Conservation (phyloP, 2,888 invertebrate species). For the Aphrophora alni region DNA sequence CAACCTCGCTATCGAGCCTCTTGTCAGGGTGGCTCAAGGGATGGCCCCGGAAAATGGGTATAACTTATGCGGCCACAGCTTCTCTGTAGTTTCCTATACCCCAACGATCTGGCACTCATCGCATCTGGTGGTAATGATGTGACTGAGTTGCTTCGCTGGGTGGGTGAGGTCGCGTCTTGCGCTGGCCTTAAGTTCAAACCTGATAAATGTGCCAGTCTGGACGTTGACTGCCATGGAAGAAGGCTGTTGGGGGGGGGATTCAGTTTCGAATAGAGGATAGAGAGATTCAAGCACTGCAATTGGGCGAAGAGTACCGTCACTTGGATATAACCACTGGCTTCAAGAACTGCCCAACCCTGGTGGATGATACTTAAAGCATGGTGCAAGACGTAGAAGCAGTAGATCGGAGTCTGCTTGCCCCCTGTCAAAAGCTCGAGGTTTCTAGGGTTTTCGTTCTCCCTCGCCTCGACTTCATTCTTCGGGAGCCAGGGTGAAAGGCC, state of each 20-base stretch:
- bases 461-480: slow-evolving; percentile 51
- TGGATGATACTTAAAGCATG: slow-evolving; percentile 18
- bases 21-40: slow-evolving; percentile 39
- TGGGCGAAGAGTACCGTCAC: slow-evolving; percentile 49
- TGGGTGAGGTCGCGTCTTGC: slow-evolving; percentile 28
- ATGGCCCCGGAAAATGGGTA: background rate
- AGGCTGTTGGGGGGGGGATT: background rate
- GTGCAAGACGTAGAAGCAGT: slow-evolving; percentile 32
- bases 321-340: slow-evolving; percentile 54
- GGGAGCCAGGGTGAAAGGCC: slow-evolving; percentile 50
- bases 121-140: background rate
- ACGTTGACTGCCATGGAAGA: slow-evolving; percentile 27
- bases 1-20: slow-evolving; percentile 45
- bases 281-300: slow-evolving; percentile 25
- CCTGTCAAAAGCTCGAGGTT: slow-evolving; percentile 50
- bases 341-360: slow-evolving; percentile 46
- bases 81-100: slow-evolving; percentile 44
- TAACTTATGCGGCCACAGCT: background rate
- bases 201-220: slow-evolving; percentile 51
- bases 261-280: background rate
- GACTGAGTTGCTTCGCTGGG: slow-evolving; percentile 15
- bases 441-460: slow-evolving; percentile 46
- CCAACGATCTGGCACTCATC: slow-evolving; percentile 47
- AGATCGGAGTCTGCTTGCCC: slow-evolving; percentile 41
- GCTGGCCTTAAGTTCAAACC: slow-evolving; percentile 52